These are phyloP conservation scores for Frieseomelitta varia DNA, from an alignment of 1,140 invertebrate species.

Conservation along the genomic window DNA sequence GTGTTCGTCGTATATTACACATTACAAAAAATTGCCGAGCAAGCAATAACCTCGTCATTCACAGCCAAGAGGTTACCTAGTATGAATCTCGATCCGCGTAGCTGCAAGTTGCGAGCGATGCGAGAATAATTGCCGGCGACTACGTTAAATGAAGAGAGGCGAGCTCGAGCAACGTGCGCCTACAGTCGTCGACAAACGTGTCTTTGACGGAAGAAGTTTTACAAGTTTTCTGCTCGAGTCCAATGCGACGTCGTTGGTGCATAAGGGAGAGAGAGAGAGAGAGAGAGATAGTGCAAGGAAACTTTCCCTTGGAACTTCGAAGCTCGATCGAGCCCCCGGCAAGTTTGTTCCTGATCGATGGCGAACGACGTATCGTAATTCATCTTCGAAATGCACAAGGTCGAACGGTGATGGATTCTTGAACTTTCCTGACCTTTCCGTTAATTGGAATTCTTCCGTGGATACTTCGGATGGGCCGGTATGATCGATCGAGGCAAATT, in stretches of 20 bases:
- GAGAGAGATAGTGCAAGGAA: not conserved
- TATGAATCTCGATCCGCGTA: not conserved
- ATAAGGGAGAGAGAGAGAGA: not conserved
- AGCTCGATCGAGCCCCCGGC: not conserved
- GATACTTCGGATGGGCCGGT: not conserved
- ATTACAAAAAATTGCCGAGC: too few relatives aligned
- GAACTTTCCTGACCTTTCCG: not conserved
- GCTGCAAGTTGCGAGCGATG: not conserved
- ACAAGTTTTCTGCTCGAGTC: not conserved
- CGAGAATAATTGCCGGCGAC: not conserved
- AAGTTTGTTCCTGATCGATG: conserved; percentile 14
- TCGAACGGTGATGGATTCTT: conserved; percentile 14
- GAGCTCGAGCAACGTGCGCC: not conserved
- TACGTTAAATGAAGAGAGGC: not conserved
- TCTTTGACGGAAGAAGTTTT: not conserved
- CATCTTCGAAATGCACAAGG: conserved; percentile 8
- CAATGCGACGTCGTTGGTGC: not conserved
- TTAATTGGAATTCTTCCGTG: conserved; percentile 16
- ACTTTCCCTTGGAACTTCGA: not conserved
- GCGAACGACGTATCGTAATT: not conserved
- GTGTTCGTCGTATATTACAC: too few relatives aligned
- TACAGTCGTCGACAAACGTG: not conserved
- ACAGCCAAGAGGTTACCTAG: not conserved
- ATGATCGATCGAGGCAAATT: not conserved
- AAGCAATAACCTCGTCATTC: too few relatives aligned